phyloP scores from a whole-genome alignment of 1,140 invertebrate genomes.

The Archivesica marissinica region DNA sequence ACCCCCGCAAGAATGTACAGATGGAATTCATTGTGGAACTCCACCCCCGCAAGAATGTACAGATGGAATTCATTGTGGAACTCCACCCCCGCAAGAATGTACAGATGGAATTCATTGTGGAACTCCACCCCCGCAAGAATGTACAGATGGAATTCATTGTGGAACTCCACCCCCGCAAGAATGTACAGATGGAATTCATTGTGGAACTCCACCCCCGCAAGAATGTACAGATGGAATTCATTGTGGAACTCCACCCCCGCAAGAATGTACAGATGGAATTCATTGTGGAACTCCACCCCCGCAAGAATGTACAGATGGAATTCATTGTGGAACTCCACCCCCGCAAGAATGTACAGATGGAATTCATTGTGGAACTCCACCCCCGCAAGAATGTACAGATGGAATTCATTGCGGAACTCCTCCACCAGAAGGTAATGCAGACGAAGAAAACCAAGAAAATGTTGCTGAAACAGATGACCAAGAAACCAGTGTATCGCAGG shows the following conservation, averaged over 20 bases:
- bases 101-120: slow-evolving; percentile 62
- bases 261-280: slow-evolving; percentile 41
- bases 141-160: too few relatives aligned
- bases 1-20: too few relatives aligned
- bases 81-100: slow-evolving; percentile 32
- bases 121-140: slow-evolving; percentile 50
- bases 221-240: slow-evolving; percentile 58
- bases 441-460: slow-evolving; percentile 84
- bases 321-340: slow-evolving; percentile 59
- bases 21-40: slow-evolving; percentile 60
- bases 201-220: slow-evolving; percentile 61
- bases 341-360: slow-evolving; percentile 49
- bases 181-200: slow-evolving; percentile 57
- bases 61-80: slow-evolving; percentile 62
- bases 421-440: slow-evolving; percentile 47
- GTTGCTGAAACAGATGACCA: slow-evolving; percentile 51
- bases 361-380: too few relatives aligned
- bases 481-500: slow-evolving; percentile 8
- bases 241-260: slow-evolving; percentile 57
- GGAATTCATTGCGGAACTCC: slow-evolving; percentile 61
- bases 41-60: slow-evolving; percentile 53
- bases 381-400: slow-evolving; percentile 37
- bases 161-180: too few relatives aligned
- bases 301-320: slow-evolving; percentile 52
- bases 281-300: too few relatives aligned